Conservation (phyloP, 64 coral and sea anemone species). For the Porites lutea region DNA sequence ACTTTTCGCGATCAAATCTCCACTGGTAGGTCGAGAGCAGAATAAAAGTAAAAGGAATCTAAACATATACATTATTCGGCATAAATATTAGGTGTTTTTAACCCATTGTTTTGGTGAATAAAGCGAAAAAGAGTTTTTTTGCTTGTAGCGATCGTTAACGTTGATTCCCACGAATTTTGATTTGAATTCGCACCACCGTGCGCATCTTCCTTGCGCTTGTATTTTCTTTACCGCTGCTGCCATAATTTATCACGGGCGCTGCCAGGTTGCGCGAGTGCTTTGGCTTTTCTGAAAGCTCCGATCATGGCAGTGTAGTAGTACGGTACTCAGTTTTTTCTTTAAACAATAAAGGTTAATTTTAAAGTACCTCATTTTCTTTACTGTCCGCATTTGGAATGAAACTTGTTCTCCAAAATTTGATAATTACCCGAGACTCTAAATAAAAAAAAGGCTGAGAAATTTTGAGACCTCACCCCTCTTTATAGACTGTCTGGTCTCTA, state of each 20-base stretch:
- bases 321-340: no score
- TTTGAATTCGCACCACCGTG: not conserved
- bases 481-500: no score
- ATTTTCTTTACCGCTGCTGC: not conserved
- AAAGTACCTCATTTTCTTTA: no score
- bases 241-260: constrained; percentile 6
- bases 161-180: not conserved
- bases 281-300: no score
- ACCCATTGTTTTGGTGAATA: not conserved
- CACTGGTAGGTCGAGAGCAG: not conserved
- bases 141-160: not conserved
- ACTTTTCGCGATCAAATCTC: constrained; percentile 94
- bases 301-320: no score
- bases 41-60: constrained; percentile 11
- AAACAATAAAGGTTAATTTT: no score
- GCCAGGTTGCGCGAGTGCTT: no score
- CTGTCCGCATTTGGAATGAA: no score
- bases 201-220: not conserved
- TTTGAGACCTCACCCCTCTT: no score
- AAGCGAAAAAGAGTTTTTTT: not conserved
- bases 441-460: no score
- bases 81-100: not conserved
- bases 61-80: constrained; percentile 21
- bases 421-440: no score
- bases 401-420: no score